Conservation (phyloP, 2,797 vertebrate species). For the Falco berigora region DNA sequence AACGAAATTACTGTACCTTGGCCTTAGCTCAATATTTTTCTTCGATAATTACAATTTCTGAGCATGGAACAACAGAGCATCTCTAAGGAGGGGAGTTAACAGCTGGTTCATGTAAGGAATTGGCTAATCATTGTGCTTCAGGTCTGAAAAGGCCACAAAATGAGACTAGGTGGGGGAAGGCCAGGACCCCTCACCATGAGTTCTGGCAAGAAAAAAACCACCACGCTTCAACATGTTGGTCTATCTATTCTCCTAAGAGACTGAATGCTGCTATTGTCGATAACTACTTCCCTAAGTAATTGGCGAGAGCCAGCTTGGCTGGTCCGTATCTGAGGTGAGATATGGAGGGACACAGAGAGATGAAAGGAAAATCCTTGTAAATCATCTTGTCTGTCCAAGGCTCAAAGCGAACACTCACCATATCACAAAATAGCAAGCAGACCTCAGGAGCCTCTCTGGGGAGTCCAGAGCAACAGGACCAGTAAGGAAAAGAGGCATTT, state of each 20-base stretch:
- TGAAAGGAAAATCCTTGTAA: not conserved
- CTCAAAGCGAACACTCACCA: not conserved
- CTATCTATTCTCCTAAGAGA: not conserved
- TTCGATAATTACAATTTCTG: slow-evolving; percentile 27
- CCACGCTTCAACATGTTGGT: not conserved
- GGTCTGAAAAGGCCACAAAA: not conserved
- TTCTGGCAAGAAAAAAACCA: not conserved
- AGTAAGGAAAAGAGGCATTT: not conserved
- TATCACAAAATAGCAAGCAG: not conserved
- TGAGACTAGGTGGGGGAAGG: not conserved
- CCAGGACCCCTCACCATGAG: not conserved
- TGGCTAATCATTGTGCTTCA: not conserved
- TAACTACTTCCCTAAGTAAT: not conserved
- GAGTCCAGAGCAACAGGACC: not conserved
- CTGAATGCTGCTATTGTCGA: not conserved
- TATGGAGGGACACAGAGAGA: not conserved
- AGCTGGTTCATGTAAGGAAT: slow-evolving; percentile 35
- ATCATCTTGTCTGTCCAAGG: not conserved
- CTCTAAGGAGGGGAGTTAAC: slow-evolving; percentile 9
- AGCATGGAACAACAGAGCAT: not conserved
- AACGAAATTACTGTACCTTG: slow-evolving; percentile 10
- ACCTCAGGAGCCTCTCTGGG: not conserved
- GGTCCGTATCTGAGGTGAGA: not conserved
- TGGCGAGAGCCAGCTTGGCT: not conserved
- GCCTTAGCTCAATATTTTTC: not conserved